These are phyloP conservation scores for Anser brachyrhynchus DNA, from an alignment of 2,113 vertebrate genomes.

Conservation along the genomic window DNA sequence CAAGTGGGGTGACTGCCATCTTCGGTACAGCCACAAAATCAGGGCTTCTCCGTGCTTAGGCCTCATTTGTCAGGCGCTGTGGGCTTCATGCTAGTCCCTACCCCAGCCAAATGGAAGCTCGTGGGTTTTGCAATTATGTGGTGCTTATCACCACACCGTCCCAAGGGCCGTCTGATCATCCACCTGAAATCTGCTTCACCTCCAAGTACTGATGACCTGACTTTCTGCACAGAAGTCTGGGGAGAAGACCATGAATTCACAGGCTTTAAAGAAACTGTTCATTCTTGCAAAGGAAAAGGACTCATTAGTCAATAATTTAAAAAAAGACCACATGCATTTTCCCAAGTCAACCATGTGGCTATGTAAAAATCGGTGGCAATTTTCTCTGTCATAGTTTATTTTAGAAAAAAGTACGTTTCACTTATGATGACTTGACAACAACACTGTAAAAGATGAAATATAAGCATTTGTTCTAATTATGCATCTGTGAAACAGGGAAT, in stretches of 20 bases:
- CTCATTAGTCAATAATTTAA: not conserved
- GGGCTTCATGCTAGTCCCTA: fast-evolving
- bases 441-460: not conserved
- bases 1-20: not conserved
- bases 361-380: not conserved
- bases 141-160: fast-evolving
- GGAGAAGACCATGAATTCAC: not conserved
- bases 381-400: not conserved
- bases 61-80: not conserved
- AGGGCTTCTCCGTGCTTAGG: not conserved
- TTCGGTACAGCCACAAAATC: fast-evolving
- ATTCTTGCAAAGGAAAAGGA: not conserved
- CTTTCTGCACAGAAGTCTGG: not conserved
- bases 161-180: not conserved
- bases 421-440: not conserved
- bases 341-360: not conserved
- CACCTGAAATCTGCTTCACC: not conserved
- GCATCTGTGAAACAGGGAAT: not conserved
- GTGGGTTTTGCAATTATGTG: fast-evolving
- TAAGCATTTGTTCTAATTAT: not conserved
- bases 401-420: not conserved
- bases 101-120: fast-evolving
- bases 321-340: not conserved
- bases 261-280: not conserved
- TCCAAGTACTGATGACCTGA: not conserved